These are phyloP conservation scores for Coreoperca whiteheadi DNA, from an alignment of 2,113 vertebrate species.

Conservation along the genomic window DNA sequence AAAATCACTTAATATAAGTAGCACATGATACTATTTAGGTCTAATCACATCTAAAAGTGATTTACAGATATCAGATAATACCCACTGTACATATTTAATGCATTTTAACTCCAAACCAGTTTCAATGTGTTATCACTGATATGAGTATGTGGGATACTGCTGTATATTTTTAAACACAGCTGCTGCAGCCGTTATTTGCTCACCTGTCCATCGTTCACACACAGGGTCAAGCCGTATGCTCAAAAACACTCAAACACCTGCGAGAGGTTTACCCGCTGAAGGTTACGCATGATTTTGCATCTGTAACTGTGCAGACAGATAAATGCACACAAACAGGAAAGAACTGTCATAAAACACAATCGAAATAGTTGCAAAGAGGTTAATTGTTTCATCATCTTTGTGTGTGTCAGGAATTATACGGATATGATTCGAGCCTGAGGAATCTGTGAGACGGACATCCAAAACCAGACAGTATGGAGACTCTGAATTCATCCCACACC, in stretches of 20 bases:
- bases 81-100: neutral
- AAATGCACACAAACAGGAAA: neutral
- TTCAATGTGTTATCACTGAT: conserved; percentile 36
- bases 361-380: neutral
- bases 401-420: conserved; percentile 43
- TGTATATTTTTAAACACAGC: conserved; percentile 54
- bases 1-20: neutral
- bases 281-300: conserved; percentile 21
- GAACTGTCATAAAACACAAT: neutral
- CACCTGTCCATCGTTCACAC: conserved; percentile 65
- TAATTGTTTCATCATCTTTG: neutral
- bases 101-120: neutral
- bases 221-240: conserved; percentile 1
- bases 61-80: neutral
- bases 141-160: conserved; percentile 17
- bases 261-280: conserved; percentile 6
- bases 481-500: conserved; percentile 59
- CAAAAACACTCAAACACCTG: conserved; percentile 62
- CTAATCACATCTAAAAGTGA: neutral
- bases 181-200: conserved; percentile 61
- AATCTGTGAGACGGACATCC: conserved; percentile 31
- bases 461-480: conserved; percentile 71
- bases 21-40: neutral
- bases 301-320: conserved; percentile 19
- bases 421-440: conserved; percentile 49